Percentiles rank a stretch among this genome's conserved stretches.
These are phyloP conservation scores for Agriopis leucophaearia DNA, from an alignment of 2,888 invertebrate genomes.

Conservation along the genomic window DNA sequence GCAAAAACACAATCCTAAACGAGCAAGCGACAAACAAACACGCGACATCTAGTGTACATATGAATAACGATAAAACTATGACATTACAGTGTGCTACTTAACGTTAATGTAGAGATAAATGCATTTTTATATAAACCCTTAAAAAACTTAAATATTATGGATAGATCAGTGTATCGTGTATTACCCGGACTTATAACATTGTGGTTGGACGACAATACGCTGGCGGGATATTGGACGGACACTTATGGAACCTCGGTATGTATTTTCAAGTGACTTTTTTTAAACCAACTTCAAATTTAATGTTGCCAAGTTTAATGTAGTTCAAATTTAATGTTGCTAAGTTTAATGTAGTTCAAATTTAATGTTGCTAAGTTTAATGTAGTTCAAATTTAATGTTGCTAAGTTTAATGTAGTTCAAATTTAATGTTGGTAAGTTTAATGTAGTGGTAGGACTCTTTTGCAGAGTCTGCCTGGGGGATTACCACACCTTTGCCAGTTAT, in stretches of 20 bases:
- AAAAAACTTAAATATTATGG: constrained; percentile 37
- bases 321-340: too few relatives aligned
- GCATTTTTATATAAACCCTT: constrained; percentile 53
- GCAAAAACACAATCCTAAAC: constrained; percentile 66
- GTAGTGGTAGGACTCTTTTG: too few relatives aligned
- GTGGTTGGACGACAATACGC: constrained; percentile 20
- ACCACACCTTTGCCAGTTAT: too few relatives aligned
- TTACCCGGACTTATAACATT: background rate
- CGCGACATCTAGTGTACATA: constrained; percentile 45
- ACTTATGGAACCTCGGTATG: constrained; percentile 71
- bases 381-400: too few relatives aligned
- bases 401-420: too few relatives aligned
- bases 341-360: too few relatives aligned
- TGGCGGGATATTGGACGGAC: constrained; percentile 57
- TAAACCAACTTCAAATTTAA: too few relatives aligned
- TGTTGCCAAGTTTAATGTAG: too few relatives aligned
- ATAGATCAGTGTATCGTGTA: constrained; percentile 41
- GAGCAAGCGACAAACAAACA: constrained; percentile 34
- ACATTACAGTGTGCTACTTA: constrained; percentile 44
- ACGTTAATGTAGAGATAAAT: constrained; percentile 46
- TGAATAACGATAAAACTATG: constrained; percentile 26
- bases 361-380: too few relatives aligned
- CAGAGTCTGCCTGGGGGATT: too few relatives aligned
- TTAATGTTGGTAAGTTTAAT: too few relatives aligned
- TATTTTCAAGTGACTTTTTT: too few relatives aligned